phyloP scores from a whole-genome alignment of 1,140 invertebrate species.

The Heliothis virescens region DNA sequence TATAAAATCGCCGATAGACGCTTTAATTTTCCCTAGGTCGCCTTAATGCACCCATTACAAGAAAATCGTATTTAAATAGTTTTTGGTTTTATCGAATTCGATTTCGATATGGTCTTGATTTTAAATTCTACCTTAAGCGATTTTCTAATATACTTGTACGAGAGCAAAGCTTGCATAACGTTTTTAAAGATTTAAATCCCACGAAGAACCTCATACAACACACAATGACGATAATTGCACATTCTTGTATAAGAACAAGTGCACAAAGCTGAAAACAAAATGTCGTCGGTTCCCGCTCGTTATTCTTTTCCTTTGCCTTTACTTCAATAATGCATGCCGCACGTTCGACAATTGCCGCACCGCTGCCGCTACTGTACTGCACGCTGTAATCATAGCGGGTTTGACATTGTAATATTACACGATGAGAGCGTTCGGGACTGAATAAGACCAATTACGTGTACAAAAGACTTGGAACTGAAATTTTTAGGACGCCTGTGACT shows the following conservation, averaged over 20 bases:
- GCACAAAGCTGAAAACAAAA: slow-evolving; percentile 36
- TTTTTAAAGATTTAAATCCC: neutral
- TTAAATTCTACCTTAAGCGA: no score
- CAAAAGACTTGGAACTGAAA: neutral
- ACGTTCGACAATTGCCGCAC: slow-evolving; percentile 7
- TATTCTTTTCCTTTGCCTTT: slow-evolving; percentile 20
- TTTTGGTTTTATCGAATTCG: neutral
- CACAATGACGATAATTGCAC: slow-evolving; percentile 30
- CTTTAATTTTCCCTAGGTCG: neutral
- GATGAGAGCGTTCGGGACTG: neutral
- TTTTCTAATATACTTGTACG: no score
- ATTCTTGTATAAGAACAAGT: neutral
- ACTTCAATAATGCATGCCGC: slow-evolving; percentile 32
- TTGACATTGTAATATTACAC: neutral
- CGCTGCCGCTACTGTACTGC: slow-evolving; percentile 1
- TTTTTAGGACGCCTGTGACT: no score
- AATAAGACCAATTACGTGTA: neutral
- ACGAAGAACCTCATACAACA: no score
- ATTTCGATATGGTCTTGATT: neutral
- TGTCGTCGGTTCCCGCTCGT: slow-evolving; percentile 26
- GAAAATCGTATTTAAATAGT: neutral
- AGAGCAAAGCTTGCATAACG: no score
- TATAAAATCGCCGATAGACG: neutral
- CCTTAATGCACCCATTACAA: neutral
- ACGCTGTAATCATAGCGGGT: neutral